Evolutionary conservation across 2,113 vertebrate species (phyloP), one percentile per base, ranked within the genome.

Genomic region (Gracilinanus agilis): DNA sequence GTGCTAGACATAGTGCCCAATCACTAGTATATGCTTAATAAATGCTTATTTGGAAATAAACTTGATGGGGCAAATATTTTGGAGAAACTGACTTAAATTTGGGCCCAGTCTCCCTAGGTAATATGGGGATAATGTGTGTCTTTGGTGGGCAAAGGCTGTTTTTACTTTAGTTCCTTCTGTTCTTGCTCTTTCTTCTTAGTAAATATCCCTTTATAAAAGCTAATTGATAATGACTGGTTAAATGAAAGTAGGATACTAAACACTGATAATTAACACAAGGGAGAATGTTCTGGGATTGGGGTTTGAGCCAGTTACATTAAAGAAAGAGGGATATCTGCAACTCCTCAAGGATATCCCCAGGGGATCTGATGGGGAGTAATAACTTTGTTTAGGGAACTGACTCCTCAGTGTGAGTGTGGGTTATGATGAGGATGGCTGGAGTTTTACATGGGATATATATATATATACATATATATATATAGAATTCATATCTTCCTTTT

Each of bases 401-500:
- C 29, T 67, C 27, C 13, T 67, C 61, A 67, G 61, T 61, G 25
- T 61, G 56, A 67, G 29, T 34, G 0, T 67, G 27, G 10, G 12
- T 67, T 67, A 34, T 3, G 13, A n/a, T 67, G 29, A 67, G 61
- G 29, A 67, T 67, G 2, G 29, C 61, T 11, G 34, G 61, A 67
- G 29, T 67, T 67, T 67, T 49, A 94, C 44, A 89, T 0, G 16
- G 27, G 58, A 88, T 90, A 9, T 23, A 92, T 88, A 55, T 89
- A 83, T 44, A 25, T 67, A 27, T 90, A 92, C n/a, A 9, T 23
- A 92, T 88, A 55, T 89, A 83, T 44, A 25, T 67, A 27, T 90
- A 92, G 92, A 96, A 88, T n/a, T n/a, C 44, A 24, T 83, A 21
- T 94, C 89, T 92, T 49, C 91, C 89, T 58, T 58, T 40, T 40